phyloP scores from a whole-genome alignment of 1,140 invertebrate species.

The Pogonomyrmex californicus region DNA sequence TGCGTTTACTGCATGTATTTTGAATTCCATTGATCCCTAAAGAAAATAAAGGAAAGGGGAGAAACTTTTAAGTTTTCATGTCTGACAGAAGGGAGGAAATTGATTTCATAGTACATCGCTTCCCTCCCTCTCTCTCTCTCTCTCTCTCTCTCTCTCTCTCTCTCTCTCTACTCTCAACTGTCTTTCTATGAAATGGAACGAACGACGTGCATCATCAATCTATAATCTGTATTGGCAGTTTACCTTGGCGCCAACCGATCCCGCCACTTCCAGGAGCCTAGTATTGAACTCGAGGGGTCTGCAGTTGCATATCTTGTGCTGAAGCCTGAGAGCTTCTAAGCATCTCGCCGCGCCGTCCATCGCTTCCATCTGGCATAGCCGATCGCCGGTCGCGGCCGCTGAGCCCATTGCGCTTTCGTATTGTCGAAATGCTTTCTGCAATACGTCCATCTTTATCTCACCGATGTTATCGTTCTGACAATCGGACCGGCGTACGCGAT shows the following conservation, averaged over 20 bases:
- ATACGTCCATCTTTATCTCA: slow-evolving; percentile 70
- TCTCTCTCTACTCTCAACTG: not conserved
- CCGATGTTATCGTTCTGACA: slow-evolving; percentile 58
- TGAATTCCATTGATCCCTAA: not conserved
- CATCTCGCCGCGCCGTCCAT: slow-evolving; percentile 95
- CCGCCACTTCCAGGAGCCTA: slow-evolving; percentile 92
- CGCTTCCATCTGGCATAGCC: slow-evolving; percentile 94
- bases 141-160: not conserved
- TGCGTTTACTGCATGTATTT: slow-evolving; percentile 1
- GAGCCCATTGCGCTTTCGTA: slow-evolving; percentile 94
- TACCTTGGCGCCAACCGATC: slow-evolving; percentile 93
- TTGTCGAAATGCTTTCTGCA: slow-evolving; percentile 91
- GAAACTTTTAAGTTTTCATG: not conserved
- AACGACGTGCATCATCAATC: slow-evolving; percentile 7
- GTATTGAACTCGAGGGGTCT: slow-evolving; percentile 94
- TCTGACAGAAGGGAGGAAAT: slow-evolving; percentile 15
- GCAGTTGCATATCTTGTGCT: slow-evolving; percentile 94
- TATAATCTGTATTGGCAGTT: slow-evolving; percentile 39
- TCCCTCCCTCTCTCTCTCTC: not conserved
- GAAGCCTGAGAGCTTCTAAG: slow-evolving; percentile 91
- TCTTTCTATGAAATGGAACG: slow-evolving; percentile 24
- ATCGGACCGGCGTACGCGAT: slow-evolving; percentile 28
- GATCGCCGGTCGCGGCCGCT: slow-evolving; percentile 92
- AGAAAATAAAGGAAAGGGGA: not conserved
- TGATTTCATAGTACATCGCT: slow-evolving; percentile 45